Evolutionary conservation across 2,113 vertebrate species (phyloP), one percentile per base, ranked within the genome.

Genomic region (Gyps fulvus): DNA sequence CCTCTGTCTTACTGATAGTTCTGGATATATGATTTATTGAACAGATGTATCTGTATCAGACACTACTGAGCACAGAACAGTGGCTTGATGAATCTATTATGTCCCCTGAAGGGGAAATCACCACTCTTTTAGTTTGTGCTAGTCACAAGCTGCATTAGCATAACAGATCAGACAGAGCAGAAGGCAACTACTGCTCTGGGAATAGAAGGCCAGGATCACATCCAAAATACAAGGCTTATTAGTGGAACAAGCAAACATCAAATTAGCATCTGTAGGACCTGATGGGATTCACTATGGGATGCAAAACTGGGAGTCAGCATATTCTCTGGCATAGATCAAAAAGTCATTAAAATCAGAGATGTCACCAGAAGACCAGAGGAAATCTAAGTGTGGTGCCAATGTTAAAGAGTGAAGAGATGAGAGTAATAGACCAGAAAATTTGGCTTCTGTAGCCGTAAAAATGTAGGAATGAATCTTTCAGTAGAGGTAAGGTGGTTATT

Each of bases 151-250:
- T 62, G 52, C 73, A 95, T 94, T 93, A 94, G 83, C 90, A 96
- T 94, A 90, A 89, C 94, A 93, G 79, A 97, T 95, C 82, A 92
- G 92, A 94, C 74, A 76, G 83, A 97, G 92, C 95, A 97, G 96
- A 97, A 98, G 96, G 96, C 92, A 96, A 96, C 89, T 79, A 71
- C 73, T 93, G 74, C 88, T 94, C 47, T 86, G 95, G 96, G 97
- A 98, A 96, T 97, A 92, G 69, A 82, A 83, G 78, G 80, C 83
- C 95, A 97, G 96, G 92, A 97, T 87, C 69, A 89, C 42, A 79
- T 96, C 96, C 96, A 98, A 94, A 79, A 69, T 95, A 95, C 91
- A 89, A 83, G 91, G 88, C 97, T 97, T 95, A 97, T 97, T 96
- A 97, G 86, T 62, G 94, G 86, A 97, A 95, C 95, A 96, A 95